Conservation (phyloP, 2,888 invertebrate genomes). For the Flexamia atlantica region DNA sequence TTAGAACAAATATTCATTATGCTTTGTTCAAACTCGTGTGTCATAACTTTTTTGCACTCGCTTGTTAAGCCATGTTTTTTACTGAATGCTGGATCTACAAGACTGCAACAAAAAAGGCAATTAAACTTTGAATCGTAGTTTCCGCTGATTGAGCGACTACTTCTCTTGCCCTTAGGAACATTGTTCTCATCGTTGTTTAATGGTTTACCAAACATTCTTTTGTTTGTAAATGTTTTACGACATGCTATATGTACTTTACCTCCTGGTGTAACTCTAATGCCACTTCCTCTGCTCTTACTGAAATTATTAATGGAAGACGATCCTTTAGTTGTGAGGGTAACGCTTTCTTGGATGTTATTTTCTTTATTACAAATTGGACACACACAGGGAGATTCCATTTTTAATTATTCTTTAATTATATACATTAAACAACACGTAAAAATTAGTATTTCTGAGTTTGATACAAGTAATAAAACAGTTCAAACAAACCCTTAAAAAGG, state of each 20-base stretch:
- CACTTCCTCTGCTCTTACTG: constrained; percentile 5
- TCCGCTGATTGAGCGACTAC: constrained; percentile 9
- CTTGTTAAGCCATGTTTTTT: not conserved
- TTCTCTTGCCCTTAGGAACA: not conserved
- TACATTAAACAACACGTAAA: too few relatives aligned
- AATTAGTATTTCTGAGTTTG: not conserved
- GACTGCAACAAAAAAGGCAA: not conserved
- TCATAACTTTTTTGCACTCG: constrained; percentile 1
- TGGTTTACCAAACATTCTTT: not conserved
- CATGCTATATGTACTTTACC: not conserved
- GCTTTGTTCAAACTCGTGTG: not conserved
- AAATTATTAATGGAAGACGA: constrained; percentile 3
- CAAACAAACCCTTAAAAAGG: not conserved
- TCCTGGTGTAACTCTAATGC: not conserved
- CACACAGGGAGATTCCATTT: not conserved
- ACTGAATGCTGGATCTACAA: not conserved
- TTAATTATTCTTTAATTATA: too few relatives aligned
- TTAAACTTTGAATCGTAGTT: not conserved
- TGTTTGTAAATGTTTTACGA: constrained; percentile 9
- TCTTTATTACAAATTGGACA: not conserved
- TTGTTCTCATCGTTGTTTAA: not conserved
- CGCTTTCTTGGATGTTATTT: constrained; percentile 4
- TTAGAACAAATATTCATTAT: not conserved
- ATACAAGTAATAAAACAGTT: not conserved
- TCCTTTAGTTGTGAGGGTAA: constrained; percentile 4